Evolutionary conservation across 2,888 invertebrate genomes (phyloP).

Genomic region (Disparrhopalites patrizii): DNA sequence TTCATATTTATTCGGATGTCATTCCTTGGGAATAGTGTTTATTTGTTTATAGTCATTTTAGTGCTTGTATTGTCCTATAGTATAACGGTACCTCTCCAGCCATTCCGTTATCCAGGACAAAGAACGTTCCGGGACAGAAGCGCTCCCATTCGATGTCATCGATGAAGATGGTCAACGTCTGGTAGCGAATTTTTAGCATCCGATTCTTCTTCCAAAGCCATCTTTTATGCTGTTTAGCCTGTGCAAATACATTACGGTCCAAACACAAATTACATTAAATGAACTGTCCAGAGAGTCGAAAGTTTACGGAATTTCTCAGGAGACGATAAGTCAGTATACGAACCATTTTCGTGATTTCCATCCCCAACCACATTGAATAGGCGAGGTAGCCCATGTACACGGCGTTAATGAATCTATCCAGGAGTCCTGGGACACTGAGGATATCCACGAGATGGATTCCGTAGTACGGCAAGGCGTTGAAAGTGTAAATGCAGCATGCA

Average conservation of each 20-base stretch:
- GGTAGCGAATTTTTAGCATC: not conserved
- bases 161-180: not conserved
- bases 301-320: too few relatives aligned
- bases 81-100: conserved; percentile 12
- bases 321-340: too few relatives aligned
- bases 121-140: conserved; percentile 4
- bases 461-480: conserved; percentile 10
- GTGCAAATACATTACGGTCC: too few relatives aligned
- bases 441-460: conserved; percentile 7
- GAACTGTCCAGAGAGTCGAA: too few relatives aligned
- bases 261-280: too few relatives aligned
- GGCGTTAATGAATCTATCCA: not conserved
- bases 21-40: too few relatives aligned
- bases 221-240: conserved; percentile 2
- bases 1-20: too few relatives aligned
- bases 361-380: too few relatives aligned
- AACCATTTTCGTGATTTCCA: too few relatives aligned
- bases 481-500: not conserved
- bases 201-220: not conserved
- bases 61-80: too few relatives aligned
- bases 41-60: too few relatives aligned
- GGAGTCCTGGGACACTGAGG: conserved; percentile 8
- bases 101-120: not conserved
- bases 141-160: conserved; percentile 1
- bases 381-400: conserved; percentile 5